A percentile compares a stretch with the other conserved stretches of the same genome.
These are phyloP conservation scores for Pogonomyrmex barbatus DNA, from an alignment of 1,140 invertebrate species.

Conservation along the genomic window DNA sequence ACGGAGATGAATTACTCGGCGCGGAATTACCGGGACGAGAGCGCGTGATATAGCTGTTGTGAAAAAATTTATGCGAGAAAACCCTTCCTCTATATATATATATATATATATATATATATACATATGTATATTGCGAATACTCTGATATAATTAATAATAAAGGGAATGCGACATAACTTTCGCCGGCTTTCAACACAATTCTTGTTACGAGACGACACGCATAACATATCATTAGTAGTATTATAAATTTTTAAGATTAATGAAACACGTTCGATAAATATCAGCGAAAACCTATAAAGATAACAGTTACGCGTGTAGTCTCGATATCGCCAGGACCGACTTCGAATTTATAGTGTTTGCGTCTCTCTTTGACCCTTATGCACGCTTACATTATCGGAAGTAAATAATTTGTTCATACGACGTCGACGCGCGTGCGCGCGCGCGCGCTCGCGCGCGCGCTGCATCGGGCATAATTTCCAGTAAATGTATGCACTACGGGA, in stretches of 20 bases:
- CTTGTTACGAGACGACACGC: not conserved
- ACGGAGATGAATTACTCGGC: conserved; percentile 39
- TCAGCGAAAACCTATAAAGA: not conserved
- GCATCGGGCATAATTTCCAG: conserved; percentile 53
- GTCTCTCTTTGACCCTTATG: conserved; percentile 2
- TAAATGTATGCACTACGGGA: conserved; percentile 49
- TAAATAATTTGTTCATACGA: conserved; percentile 58
- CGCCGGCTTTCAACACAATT: not conserved
- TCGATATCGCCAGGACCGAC: conserved; percentile 3
- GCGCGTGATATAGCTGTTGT: not conserved
- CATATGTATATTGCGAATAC: not conserved
- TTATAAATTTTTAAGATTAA: conserved; percentile 42
- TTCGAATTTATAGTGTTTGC: conserved; percentile 38
- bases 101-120: no score
- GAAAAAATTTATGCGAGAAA: not conserved
- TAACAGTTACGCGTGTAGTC: conserved; percentile 32
- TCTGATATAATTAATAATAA: not conserved
- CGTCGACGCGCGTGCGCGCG: conserved; percentile 13
- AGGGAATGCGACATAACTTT: not conserved
- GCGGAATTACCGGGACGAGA: not conserved
- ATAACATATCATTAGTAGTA: not conserved
- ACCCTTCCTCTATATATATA: not conserved
- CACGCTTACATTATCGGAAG: conserved; percentile 28
- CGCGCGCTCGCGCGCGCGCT: conserved; percentile 32
- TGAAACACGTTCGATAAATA: conserved; percentile 14